phyloP scores from a whole-genome alignment of 2,888 invertebrate genomes.

The Perithous albicinctus region DNA sequence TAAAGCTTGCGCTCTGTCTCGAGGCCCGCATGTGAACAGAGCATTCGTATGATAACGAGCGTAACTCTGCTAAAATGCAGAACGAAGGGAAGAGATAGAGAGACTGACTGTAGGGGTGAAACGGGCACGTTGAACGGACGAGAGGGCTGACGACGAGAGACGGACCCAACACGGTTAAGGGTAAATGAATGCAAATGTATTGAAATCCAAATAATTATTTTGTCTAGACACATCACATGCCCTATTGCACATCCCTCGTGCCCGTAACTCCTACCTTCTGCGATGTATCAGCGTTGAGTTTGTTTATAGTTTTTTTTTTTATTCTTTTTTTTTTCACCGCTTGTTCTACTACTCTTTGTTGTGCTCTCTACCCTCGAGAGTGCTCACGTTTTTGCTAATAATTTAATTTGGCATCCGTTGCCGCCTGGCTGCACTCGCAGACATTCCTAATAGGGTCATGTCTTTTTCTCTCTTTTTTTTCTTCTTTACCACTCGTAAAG shows the following conservation, averaged over 20 bases:
- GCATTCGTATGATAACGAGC: conserved; percentile 81
- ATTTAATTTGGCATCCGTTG: conserved; percentile 10
- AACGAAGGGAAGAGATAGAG: conserved; percentile 59
- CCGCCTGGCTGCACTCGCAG: conserved; percentile 13
- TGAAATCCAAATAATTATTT: conserved; percentile 84
- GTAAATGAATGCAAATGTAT: conserved; percentile 83
- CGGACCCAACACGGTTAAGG: conserved; percentile 53
- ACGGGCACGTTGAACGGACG: conserved; percentile 58
- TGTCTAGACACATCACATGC: conserved; percentile 83
- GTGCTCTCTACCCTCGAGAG: background rate
- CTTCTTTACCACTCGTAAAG: conserved; percentile 7
- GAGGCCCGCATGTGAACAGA: conserved; percentile 69
- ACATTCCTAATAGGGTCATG: conserved; percentile 5
- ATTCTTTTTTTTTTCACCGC: background rate
- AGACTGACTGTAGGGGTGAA: conserved; percentile 63
- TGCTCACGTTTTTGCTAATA: conserved; percentile 27
- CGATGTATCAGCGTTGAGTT: conserved; percentile 10
- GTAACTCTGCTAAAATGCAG: conserved; percentile 73
- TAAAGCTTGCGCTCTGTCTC: conserved; percentile 35
- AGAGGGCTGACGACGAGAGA: conserved; percentile 52
- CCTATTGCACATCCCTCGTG: conserved; percentile 76
- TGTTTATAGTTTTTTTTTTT: conserved; percentile 13
- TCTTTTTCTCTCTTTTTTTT: conserved; percentile 9
- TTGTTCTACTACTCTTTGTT: background rate
- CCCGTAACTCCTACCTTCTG: conserved; percentile 27